phyloP scores from a whole-genome alignment of 1,140 invertebrate species.

The Wasmannia auropunctata region DNA sequence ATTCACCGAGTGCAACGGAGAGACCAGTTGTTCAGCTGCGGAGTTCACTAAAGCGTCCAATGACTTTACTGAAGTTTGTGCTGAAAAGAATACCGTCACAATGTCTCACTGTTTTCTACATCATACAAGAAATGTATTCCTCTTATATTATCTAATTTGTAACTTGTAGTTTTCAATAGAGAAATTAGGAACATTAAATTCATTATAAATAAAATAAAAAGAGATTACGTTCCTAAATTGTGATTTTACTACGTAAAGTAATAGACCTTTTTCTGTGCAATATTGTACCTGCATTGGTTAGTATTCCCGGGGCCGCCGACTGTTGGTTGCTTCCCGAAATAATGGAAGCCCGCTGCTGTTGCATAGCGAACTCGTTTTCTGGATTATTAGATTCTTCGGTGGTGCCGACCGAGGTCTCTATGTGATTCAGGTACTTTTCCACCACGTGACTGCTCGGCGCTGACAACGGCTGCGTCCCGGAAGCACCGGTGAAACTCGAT shows the following conservation, averaged over 20 bases:
- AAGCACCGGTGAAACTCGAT: slow-evolving; percentile 77
- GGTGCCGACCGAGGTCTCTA: slow-evolving; percentile 77
- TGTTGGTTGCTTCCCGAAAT: slow-evolving; percentile 80
- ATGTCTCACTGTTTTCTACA: background rate
- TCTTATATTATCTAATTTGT: background rate
- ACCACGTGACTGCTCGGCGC: slow-evolving; percentile 86
- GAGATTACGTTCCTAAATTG: background rate
- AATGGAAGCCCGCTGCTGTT: slow-evolving; percentile 85
- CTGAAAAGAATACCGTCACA: slow-evolving; percentile 47
- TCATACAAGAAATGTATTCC: background rate
- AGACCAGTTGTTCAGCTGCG: slow-evolving; percentile 85
- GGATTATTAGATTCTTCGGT: slow-evolving; percentile 77
- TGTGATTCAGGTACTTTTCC: slow-evolving; percentile 87
- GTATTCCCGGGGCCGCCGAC: slow-evolving; percentile 71
- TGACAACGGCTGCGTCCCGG: slow-evolving; percentile 83
- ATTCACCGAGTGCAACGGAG: slow-evolving; percentile 75
- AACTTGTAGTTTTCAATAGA: background rate
- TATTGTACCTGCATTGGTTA: slow-evolving; percentile 26
- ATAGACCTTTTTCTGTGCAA: background rate
- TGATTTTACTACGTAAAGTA: background rate
- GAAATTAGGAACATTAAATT: background rate
- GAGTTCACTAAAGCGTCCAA: slow-evolving; percentile 89
- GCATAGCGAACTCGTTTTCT: slow-evolving; percentile 81
- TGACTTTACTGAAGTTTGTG: slow-evolving; percentile 81
- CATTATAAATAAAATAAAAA: background rate